phyloP scores from a whole-genome alignment of 30 jellyfish, hydroid and myxozoan genomes.

The Mastigias papua region DNA sequence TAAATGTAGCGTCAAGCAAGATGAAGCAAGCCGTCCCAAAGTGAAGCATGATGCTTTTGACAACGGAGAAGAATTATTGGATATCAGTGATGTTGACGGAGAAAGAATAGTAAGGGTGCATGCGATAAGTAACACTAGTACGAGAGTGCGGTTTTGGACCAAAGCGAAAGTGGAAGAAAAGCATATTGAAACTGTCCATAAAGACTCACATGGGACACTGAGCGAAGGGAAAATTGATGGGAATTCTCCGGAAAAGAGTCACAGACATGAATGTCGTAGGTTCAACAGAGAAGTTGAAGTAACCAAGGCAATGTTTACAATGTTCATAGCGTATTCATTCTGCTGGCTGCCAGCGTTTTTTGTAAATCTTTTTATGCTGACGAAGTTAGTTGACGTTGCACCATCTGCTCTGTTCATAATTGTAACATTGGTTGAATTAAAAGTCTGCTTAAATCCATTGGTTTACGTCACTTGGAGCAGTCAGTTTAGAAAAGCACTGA shows the following conservation, averaged over 20 bases:
- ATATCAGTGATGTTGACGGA: not conserved
- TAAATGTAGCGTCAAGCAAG: not conserved
- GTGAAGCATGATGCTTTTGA: not conserved
- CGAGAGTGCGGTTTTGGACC: constrained; percentile 2
- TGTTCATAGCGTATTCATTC: constrained; percentile 71
- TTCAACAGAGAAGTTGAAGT: constrained; percentile 61
- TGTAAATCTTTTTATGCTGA: constrained; percentile 45
- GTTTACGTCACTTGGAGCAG: constrained; percentile 82
- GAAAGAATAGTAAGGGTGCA: not conserved
- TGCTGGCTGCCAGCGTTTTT: constrained; percentile 92
- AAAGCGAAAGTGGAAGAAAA: too few species aligned
- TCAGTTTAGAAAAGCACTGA: constrained; percentile 62
- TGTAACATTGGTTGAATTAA: constrained; percentile 80
- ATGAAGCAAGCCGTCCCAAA: not conserved
- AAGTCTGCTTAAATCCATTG: constrained; percentile 75
- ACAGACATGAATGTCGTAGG: not conserved
- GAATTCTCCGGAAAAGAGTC: not conserved
- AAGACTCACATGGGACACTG: not conserved
- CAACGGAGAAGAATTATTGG: not conserved
- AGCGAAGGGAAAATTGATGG: not conserved
- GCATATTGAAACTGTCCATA: not conserved
- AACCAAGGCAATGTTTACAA: constrained; percentile 78
- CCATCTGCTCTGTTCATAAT: constrained; percentile 1
- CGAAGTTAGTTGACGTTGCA: constrained; percentile 21
- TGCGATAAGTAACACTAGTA: not conserved